Evolutionary conservation across 2,797 vertebrate genomes (phyloP).

Genomic region (Gadopsis marmoratus): DNA sequence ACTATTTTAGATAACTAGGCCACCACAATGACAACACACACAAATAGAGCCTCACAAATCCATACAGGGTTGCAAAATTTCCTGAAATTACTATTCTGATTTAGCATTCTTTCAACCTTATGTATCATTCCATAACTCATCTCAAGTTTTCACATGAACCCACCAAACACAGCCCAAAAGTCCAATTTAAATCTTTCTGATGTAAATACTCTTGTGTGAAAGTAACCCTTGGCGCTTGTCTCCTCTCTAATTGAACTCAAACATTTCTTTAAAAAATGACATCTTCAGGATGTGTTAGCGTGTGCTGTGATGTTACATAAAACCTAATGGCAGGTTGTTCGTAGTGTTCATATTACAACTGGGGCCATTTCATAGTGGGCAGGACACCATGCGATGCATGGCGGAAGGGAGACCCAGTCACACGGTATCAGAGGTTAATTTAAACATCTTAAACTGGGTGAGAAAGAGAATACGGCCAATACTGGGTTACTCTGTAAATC

Average conservation of each 20-base stretch:
- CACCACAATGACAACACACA: neutral
- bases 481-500: slow-evolving; percentile 42
- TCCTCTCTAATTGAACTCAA: slow-evolving; percentile 14
- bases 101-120: neutral
- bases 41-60: neutral
- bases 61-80: neutral
- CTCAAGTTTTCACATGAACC: neutral
- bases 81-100: neutral
- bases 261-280: neutral
- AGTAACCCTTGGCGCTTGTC: neutral
- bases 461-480: slow-evolving; percentile 29
- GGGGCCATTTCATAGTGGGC: slow-evolving; percentile 14
- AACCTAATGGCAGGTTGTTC: slow-evolving; percentile 17
- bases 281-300: neutral
- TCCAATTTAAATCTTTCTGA: slow-evolving; percentile 2
- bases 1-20: neutral
- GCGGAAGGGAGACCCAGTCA: slow-evolving; percentile 28
- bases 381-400: slow-evolving; percentile 17
- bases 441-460: slow-evolving; percentile 45
- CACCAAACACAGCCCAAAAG: neutral
- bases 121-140: neutral
- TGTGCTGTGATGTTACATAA: slow-evolving; percentile 21
- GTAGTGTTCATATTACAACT: slow-evolving; percentile 14
- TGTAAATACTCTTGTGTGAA: slow-evolving; percentile 1
- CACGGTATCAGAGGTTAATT: slow-evolving; percentile 40